Base-by-base conservation (phyloP, 2,113 vertebrate species). In the Embiotoca jacksoni region DNA sequence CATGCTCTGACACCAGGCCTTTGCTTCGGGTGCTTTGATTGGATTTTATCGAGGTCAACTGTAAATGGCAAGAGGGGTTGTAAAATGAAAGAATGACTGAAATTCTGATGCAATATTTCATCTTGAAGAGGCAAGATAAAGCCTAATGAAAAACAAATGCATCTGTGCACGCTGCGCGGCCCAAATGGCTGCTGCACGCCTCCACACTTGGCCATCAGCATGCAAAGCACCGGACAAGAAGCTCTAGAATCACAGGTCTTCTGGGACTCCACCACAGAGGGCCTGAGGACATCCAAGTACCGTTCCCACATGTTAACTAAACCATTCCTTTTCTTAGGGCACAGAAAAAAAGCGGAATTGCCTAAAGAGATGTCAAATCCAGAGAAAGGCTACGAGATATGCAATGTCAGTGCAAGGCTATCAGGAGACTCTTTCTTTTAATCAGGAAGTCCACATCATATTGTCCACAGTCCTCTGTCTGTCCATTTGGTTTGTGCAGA, bases 41-140 rank as follows among this genome's bases (percentile, higher is more conserved):
- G 62, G 74, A 86, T 83, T 89, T 75, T 75, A 68, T 66, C 47
- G 75, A 82, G 71, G 81, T 88, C 75, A 85, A 69, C 68, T 78
- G 36, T 81, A 84, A 79, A 84, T 74, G 76, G 31, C 59, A 61
- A 53, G 50, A 70, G 13, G 53, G 47, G 39, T 41, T 84, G 82
- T 77, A 68, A 82, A 89, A 80, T 77, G 75, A 69, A 82, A 82
- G 77, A 50, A 46, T 0, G 0, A 85, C 53, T 75, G 76, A 88
- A 89, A 84, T 90, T 74, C 63, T 89, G 62, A 85, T 72, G 85
- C 85, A 92, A 88, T 73, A 80, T 84, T 89, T 84, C 78, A 76
- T 85, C 59, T 87, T 72, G 72, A 75, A 58, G 47, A 13, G 30
- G 33, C 55, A 64, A 62, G 75, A 86, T 81, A 64, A 87, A 81